These are phyloP conservation scores for Cyrtorhinus lividipennis DNA, from an alignment of 1,140 invertebrate genomes.

Conservation along the genomic window DNA sequence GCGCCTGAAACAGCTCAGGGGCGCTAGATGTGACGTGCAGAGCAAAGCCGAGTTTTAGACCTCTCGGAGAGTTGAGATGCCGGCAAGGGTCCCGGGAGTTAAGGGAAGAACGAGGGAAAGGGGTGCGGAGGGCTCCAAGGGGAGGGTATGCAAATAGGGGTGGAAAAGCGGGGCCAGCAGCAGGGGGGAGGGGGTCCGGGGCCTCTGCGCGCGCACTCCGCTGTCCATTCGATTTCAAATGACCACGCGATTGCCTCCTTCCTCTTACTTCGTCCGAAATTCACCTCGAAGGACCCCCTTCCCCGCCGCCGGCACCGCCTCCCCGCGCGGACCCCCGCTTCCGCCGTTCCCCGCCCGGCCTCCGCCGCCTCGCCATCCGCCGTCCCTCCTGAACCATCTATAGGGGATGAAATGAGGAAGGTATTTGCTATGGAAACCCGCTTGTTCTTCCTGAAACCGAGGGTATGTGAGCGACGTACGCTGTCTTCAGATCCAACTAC, in stretches of 20 bases:
- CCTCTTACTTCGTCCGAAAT: conserved; percentile 9
- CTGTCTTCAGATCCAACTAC: too few relatives aligned
- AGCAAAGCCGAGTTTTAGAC: background rate
- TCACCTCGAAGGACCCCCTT: conserved; percentile 1
- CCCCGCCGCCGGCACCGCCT: background rate
- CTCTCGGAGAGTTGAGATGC: background rate
- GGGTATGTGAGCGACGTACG: too few relatives aligned
- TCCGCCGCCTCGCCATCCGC: background rate
- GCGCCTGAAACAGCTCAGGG: too few relatives aligned
- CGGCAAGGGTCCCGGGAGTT: background rate
- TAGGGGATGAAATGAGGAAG: background rate
- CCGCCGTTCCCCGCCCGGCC: too few relatives aligned
- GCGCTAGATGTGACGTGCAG: background rate
- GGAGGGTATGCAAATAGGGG: conserved; percentile 8
- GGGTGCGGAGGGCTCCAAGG: too few relatives aligned
- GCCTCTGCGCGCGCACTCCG: background rate
- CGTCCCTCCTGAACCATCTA: background rate
- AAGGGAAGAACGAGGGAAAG: background rate
- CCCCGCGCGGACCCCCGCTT: too few relatives aligned
- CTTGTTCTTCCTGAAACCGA: conserved; percentile 7
- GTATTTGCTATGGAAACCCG: conserved; percentile 7
- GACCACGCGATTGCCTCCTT: conserved; percentile 9
- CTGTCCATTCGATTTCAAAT: conserved; percentile 8
- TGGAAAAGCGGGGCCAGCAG: background rate
- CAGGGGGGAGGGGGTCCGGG: background rate